Percentiles rank a stretch among this genome's conserved stretches.
Conservation (phyloP, 2,113 vertebrate genomes). For the Psephotus haematonotus region DNA sequence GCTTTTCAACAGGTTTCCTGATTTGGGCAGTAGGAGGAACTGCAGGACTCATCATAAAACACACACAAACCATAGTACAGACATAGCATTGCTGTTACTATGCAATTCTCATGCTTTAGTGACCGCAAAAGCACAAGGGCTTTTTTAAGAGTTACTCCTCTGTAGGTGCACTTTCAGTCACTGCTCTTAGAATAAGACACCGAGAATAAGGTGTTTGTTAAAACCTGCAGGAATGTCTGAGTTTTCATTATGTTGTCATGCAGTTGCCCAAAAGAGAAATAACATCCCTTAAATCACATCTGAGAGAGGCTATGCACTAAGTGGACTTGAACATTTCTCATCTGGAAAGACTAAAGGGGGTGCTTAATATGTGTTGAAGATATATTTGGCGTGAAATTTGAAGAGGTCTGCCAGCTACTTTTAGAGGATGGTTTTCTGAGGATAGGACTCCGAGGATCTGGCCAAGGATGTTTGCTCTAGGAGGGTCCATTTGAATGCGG, state of each 20-base stretch:
- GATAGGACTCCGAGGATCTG: background rate
- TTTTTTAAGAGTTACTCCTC: background rate
- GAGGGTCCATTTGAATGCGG: background rate
- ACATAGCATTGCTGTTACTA: background rate
- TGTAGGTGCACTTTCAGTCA: background rate
- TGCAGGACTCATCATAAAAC: background rate
- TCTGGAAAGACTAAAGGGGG: background rate
- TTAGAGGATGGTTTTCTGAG: background rate
- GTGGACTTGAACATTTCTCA: background rate
- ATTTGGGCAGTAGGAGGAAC: background rate
- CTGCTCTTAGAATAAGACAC: background rate
- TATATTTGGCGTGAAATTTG: background rate
- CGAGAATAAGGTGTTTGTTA: background rate
- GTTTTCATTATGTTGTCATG: background rate
- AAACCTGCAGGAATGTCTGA: background rate
- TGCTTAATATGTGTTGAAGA: background rate
- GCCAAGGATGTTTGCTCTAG: background rate
- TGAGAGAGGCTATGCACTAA: background rate
- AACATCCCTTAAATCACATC: background rate
- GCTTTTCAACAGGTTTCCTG: background rate
- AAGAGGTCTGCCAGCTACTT: background rate
- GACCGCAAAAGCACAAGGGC: background rate
- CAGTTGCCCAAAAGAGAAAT: background rate
- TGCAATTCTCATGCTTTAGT: background rate
- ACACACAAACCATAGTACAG: background rate